Percentiles rank a stretch among this genome's conserved stretches.
These are phyloP conservation scores for Bos javanicus DNA, from an alignment of 2,113 vertebrate genomes.

Conservation along the genomic window DNA sequence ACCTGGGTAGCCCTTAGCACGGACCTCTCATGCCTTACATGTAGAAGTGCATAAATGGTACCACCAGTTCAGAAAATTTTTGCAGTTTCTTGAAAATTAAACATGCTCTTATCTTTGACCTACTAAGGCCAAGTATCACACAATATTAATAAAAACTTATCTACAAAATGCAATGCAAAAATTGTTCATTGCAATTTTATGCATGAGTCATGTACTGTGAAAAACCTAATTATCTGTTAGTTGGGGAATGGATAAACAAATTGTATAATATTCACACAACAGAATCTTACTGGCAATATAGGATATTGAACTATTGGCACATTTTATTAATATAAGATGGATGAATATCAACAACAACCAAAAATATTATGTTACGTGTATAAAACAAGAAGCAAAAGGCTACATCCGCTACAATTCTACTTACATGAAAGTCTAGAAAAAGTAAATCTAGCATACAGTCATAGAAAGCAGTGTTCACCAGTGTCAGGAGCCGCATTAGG, in stretches of 20 bases:
- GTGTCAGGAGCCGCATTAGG: too few species aligned
- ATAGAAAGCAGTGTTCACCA: background rate
- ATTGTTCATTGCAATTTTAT: background rate
- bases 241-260: background rate
- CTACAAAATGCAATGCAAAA: background rate
- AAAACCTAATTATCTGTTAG: background rate
- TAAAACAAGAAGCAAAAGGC: background rate
- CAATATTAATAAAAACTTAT: background rate
- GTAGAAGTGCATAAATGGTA: background rate
- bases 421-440: background rate
- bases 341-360: background rate
- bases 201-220: background rate
- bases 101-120: background rate
- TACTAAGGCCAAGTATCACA: background rate
- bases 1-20: accelerated
- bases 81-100: background rate
- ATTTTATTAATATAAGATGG: background rate
- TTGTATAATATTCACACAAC: background rate
- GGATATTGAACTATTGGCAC: background rate
- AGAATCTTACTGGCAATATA: background rate
- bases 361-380: background rate
- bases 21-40: background rate
- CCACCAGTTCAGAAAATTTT: background rate
- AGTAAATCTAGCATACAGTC: background rate
- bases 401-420: background rate